Evolutionary conservation across 2,888 invertebrate genomes (phyloP).

Genomic region (Nesidiocoris tenuis): DNA sequence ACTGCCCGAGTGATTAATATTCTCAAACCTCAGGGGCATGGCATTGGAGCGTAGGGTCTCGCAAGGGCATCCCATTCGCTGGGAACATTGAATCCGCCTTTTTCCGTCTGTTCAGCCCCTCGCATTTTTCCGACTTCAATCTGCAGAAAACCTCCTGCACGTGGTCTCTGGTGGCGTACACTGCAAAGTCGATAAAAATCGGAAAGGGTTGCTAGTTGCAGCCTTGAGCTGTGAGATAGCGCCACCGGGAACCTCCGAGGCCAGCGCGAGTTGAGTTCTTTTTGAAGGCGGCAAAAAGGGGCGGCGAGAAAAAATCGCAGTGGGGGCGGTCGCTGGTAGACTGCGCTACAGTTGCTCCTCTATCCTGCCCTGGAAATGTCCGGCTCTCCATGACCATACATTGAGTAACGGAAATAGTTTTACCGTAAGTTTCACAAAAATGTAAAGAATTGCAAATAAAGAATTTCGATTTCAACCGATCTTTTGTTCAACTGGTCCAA

Average conservation of each 20-base stretch:
- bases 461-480: no score
- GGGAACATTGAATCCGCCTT: no score
- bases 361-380: background rate
- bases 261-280: slow-evolving; percentile 16
- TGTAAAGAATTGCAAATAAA: no score
- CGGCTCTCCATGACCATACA: background rate
- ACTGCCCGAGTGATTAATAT: no score
- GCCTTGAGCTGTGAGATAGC: slow-evolving; percentile 9
- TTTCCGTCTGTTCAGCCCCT: background rate
- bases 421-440: no score
- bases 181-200: slow-evolving; percentile 28
- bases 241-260: background rate
- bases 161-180: slow-evolving; percentile 28
- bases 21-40: no score
- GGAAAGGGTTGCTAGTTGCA: background rate
- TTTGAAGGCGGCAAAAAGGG: background rate
- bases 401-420: no score
- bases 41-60: no score
- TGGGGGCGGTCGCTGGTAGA: slow-evolving; percentile 5
- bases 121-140: background rate
- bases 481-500: no score
- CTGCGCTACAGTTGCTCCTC: background rate
- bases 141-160: background rate
- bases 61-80: no score
- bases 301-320: background rate